Percentiles rank a stretch among this genome's conserved stretches.
These are phyloP conservation scores for Chelonoidis abingdonii DNA, from an alignment of 2,113 vertebrate genomes.

Conservation along the genomic window DNA sequence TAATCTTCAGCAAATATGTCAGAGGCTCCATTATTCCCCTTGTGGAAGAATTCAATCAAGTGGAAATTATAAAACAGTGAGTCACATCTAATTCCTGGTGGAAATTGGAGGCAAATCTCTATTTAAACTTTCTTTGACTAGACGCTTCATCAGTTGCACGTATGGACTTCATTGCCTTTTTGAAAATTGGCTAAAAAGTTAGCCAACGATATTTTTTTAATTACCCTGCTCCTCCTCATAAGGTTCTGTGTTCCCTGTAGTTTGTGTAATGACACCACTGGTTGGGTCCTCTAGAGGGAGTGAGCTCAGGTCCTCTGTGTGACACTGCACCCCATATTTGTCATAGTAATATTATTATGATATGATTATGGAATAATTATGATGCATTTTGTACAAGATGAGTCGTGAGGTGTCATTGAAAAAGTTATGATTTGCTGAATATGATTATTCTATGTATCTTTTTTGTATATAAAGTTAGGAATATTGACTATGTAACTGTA, in stretches of 20 bases:
- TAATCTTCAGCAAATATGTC: neutral
- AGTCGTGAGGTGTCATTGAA: too few species aligned
- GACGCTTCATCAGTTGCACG: neutral
- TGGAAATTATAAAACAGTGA: neutral
- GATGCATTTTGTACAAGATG: too few species aligned
- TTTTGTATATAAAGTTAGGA: too few species aligned
- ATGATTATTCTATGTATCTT: too few species aligned
- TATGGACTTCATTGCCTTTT: neutral
- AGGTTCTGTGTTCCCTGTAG: neutral
- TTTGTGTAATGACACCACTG: neutral
- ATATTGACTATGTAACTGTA: too few species aligned
- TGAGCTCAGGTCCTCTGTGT: too few species aligned
- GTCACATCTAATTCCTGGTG: neutral
- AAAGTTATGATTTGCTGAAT: too few species aligned
- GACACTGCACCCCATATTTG: too few species aligned
- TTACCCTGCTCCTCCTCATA: neutral
- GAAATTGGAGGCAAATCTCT: neutral
- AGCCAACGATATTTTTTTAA: neutral
- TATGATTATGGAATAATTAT: too few species aligned
- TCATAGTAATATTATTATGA: too few species aligned
- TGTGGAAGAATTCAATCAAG: neutral
- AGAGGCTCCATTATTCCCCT: neutral
- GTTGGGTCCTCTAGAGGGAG: neutral
- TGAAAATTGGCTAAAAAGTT: neutral
- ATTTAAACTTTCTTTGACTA: neutral